Conservation (phyloP, 2,797 vertebrate species). For the Intellagama lesueurii region DNA sequence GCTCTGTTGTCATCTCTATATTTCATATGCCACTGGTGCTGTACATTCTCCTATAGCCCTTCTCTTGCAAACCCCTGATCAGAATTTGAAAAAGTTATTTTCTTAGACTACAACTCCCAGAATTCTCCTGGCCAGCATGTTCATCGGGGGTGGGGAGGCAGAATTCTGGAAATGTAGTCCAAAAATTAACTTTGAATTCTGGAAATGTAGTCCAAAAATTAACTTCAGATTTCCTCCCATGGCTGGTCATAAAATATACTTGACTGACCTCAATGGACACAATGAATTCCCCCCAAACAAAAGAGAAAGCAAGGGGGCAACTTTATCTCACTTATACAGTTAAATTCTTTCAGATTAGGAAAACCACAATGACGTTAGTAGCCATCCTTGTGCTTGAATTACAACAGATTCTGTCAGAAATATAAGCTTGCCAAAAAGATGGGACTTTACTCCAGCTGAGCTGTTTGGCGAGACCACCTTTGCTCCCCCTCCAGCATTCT, state of each 20-base stretch:
- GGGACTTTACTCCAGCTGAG: neutral
- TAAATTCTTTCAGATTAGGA: neutral
- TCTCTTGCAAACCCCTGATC: neutral
- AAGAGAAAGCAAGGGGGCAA: conserved; percentile 7
- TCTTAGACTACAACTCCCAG: neutral
- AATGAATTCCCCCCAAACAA: neutral
- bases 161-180: neutral
- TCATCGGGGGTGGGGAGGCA: neutral
- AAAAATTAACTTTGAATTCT: neutral
- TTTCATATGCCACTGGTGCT: neutral
- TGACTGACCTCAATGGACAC: neutral
- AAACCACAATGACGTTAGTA: neutral
- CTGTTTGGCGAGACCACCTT: neutral
- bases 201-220: neutral
- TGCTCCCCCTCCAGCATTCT: neutral
- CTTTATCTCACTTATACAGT: neutral
- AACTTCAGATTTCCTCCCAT: neutral
- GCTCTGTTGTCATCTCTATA: neutral
- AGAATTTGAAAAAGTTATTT: neutral
- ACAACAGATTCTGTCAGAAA: neutral
- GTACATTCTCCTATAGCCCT: neutral
- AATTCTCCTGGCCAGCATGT: neutral
- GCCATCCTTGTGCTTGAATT: neutral
- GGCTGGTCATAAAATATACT: neutral
- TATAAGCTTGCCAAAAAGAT: neutral